Evolutionary conservation across 2,888 invertebrate genomes (phyloP).

Genomic region (Apamea crenata): DNA sequence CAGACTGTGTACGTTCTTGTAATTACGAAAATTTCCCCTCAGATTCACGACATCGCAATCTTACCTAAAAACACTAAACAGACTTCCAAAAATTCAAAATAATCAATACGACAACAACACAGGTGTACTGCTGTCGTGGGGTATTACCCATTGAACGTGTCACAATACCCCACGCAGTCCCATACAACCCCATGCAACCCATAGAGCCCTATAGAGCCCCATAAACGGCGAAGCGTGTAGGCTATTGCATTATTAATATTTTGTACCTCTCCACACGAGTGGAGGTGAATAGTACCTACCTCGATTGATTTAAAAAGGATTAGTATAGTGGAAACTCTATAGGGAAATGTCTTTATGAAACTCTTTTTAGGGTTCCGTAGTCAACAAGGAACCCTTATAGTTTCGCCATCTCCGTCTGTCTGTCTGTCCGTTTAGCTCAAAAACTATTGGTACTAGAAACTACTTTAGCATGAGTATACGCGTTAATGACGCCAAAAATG

Average conservation of each 20-base stretch:
- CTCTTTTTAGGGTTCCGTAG: neutral
- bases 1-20: no score
- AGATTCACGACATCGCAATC: neutral
- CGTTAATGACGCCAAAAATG: no score
- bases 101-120: constrained; percentile 63
- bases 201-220: constrained; percentile 41
- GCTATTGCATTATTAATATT: constrained; percentile 62
- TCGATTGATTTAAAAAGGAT: constrained; percentile 62
- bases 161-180: constrained; percentile 64
- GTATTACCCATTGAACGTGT: constrained; percentile 67
- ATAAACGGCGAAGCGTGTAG: constrained; percentile 63
- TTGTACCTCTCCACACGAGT: constrained; percentile 52
- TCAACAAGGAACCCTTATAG: no score
- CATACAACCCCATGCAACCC: constrained; percentile 54
- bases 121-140: constrained; percentile 67
- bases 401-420: no score
- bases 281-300: constrained; percentile 38
- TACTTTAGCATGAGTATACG: no score
- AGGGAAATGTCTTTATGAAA: neutral
- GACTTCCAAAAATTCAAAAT: constrained; percentile 36
- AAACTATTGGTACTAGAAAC: no score
- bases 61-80: constrained; percentile 1
- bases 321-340: constrained; percentile 42
- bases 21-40: no score
- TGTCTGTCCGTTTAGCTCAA: no score